Percentiles rank a stretch among this genome's conserved stretches.
Evolutionary conservation across 2,888 invertebrate species (phyloP).

Genomic region (Papilio gigon): DNA sequence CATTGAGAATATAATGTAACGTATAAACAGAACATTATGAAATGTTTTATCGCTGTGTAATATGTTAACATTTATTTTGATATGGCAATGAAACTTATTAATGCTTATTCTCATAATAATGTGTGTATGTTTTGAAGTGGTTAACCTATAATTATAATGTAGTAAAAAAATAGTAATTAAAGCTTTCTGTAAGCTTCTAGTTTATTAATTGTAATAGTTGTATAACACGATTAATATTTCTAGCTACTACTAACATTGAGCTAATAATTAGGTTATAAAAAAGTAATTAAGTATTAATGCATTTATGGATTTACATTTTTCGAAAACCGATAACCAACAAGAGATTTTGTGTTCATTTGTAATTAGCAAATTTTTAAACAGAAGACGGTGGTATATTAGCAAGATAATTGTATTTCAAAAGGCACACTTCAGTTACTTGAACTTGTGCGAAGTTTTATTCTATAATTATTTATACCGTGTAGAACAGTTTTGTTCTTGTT

Average conservation of each 20-base stretch:
- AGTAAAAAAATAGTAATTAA: not conserved
- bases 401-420: not conserved
- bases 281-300: no score
- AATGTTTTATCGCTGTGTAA: conserved; percentile 61
- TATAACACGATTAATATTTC: no score
- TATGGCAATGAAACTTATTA: conserved; percentile 57
- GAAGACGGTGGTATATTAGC: no score
- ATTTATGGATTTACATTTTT: no score
- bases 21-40: conserved; percentile 56
- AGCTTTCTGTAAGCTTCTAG: no score
- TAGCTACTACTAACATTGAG: no score
- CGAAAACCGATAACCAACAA: no score
- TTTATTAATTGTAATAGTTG: not conserved
- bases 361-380: no score
- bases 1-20: conserved; percentile 65
- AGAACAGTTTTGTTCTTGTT: not conserved
- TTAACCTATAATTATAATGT: conserved; percentile 17
- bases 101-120: conserved; percentile 62
- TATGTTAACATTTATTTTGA: conserved; percentile 56
- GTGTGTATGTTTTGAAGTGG: conserved; percentile 38
- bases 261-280: no score
- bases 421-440: not conserved
- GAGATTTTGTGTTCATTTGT: no score
- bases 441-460: not conserved
- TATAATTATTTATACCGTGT: conserved; percentile 15